Evolutionary conservation across 2,888 invertebrate species (phyloP), one percentile per base, ranked within the genome.

Genomic region (Pegoplata infirma): DNA sequence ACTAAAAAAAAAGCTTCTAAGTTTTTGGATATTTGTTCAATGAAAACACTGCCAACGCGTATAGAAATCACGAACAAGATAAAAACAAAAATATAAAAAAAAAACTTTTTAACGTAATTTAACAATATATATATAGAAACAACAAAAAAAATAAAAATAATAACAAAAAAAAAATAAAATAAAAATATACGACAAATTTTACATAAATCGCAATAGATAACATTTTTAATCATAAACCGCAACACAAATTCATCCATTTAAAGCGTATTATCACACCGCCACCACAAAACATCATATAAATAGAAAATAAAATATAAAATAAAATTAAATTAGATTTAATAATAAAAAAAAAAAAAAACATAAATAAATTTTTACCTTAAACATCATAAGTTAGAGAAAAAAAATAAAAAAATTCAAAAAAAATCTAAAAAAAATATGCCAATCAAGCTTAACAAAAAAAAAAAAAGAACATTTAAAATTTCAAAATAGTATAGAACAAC

Each of bases 11-110:
- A 66, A 75, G 75, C 75, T 79, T 79, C 71, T 68, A 75, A 58
- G 79, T 81, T 80, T 81, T 81, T 82, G 74, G 79, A 68, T 77
- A 84, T 85, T 85, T 83, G 83, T 87, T 85, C 83, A 84, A 85
- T 80, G 83, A 82, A 86, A 86, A 86, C 87, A 86, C 86, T 86
- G 86, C 86, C 86, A 86, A 87, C 82, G 86, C 86, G 86, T 86
- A 84, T 79, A 76, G 68, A 74, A 86, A 86, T 85, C 86, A 86
- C 85, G 82, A 83, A 83, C 76, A 76, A 81, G 49, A 19, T 28
- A 75, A 59, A 46, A 59, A 40, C 64, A 73, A 51, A 44, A 71
- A 19, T 8, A 14, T 4, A 55, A 64, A 61, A 69, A 40, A 44
- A 69, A 76, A 69, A 59, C 49, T 71, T 71, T 73, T 64, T 68